Evolutionary conservation across 2,113 vertebrate species (phyloP).

Genomic region (Pseudorectes ferrugineus): DNA sequence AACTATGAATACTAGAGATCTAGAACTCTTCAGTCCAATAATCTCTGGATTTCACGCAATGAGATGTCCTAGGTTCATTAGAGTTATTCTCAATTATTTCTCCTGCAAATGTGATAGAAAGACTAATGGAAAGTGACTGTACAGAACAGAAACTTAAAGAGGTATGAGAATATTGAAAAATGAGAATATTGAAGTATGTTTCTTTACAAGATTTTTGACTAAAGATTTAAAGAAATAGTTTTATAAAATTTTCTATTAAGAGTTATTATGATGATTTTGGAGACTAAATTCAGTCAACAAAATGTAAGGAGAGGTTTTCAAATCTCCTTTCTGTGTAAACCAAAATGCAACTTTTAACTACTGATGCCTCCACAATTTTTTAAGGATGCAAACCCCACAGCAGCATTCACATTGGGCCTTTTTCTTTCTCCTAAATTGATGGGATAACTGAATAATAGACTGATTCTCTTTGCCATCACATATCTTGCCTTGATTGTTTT

Average conservation of each 20-base stretch:
- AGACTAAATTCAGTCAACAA: not conserved
- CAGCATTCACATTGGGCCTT: not conserved
- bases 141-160: not conserved
- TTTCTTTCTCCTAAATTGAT: not conserved
- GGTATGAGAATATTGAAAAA: not conserved
- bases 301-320: not conserved
- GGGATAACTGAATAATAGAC: not conserved
- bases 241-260: not conserved
- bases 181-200: not conserved
- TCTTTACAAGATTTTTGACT: not conserved
- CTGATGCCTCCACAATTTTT: not conserved
- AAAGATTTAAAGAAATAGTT: not conserved
- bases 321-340: not conserved
- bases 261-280: not conserved
- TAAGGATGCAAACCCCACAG: not conserved
- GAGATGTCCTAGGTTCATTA: not conserved
- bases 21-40: rapidly evolving
- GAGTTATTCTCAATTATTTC: not conserved
- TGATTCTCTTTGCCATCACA: not conserved
- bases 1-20: not conserved
- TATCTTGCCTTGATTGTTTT: not conserved
- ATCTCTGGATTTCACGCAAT: not conserved
- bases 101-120: not conserved
- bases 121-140: not conserved
- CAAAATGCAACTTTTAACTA: not conserved